Base-by-base conservation (phyloP, 35 echinoderm and acorn worm genomes). In the Nesometra sesokonis region DNA sequence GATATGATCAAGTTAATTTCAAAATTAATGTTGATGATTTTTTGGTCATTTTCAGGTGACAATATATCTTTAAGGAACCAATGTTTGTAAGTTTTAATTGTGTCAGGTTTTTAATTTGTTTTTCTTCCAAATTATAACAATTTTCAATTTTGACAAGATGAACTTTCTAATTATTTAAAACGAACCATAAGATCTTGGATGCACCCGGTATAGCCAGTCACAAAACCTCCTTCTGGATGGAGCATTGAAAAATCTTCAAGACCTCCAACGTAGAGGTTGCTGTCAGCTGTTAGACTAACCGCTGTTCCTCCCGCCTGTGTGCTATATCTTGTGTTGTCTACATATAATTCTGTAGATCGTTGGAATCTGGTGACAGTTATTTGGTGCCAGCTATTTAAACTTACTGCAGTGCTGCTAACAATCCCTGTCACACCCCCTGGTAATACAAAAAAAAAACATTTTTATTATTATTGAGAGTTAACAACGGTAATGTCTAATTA, bases 171-270 rank as follows among this genome's bases (percentile, higher is more conserved):
- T 15, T 43, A n/a, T n/a, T 43, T 5, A 86, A 86, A 32, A 88
- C 80, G 88, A 30, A 97, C 95, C 89, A 93, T 85, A 34, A 97
- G 57, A 35, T 91, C 83, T 77, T 97, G 77, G 4, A 97, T 87
- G 57, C 95, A 97, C 21, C 95, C 95, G 38, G 52, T 29, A 57
- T 91, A 93, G 13, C 95, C 95, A 39, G 47, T 88, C 21, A 85
- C 84, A 67, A 91, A 84, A 9, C 89, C 91, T 0, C 85, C 84
- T 81, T 93, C 95, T 29, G 77, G 17, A 13, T 93, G 86, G 30
- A 93, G 77, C 17, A 32, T 34, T 17, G 80, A 3, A 30, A n/a
- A 86, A 31, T 80, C 80, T 32, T 88, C 86, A 32, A 90, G 21
- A 30, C 91, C 91, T 52, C 95, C 95, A 15, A 97, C 43, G 39